A percentile compares a stretch with the other conserved stretches of the same genome.
phyloP scores from a whole-genome alignment of 2,888 invertebrate genomes.

The Folsomia candida region DNA sequence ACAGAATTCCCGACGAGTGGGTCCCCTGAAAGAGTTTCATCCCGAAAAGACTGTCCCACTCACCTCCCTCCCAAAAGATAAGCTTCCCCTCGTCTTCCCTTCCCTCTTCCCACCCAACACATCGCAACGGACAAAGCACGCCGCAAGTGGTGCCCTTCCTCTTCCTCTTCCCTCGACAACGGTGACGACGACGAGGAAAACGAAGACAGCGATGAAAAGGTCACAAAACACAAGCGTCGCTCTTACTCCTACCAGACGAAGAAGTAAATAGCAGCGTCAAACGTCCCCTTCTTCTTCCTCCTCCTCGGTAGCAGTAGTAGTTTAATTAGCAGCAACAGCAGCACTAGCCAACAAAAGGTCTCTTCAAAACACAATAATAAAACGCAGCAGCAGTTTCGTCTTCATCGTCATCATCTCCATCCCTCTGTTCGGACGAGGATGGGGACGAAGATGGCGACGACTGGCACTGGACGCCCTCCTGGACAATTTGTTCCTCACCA shows the following conservation, averaged over 20 bases:
- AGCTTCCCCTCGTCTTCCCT: conserved; percentile 46
- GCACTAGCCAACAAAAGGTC: not conserved
- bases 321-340: not conserved
- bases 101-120: conserved; percentile 36
- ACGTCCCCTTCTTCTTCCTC: conserved; percentile 24
- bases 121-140: not conserved
- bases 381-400: conserved; percentile 12
- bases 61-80: conserved; percentile 45
- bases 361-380: conserved; percentile 27
- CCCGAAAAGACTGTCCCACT: conserved; percentile 46
- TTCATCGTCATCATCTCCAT: not conserved
- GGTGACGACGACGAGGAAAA: not conserved
- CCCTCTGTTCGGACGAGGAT: not conserved
- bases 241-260: no score
- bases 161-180: conserved; percentile 22
- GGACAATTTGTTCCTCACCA: conserved; percentile 30
- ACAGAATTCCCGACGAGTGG: conserved; percentile 50
- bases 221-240: no score
- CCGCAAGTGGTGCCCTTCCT: conserved; percentile 28
- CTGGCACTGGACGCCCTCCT: conserved; percentile 35
- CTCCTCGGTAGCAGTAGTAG: conserved; percentile 18
- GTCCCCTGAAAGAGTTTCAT: conserved; percentile 45
- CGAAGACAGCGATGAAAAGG: no score
- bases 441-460: conserved; percentile 10
- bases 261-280: no score